Evolutionary conservation across 2,888 invertebrate species (phyloP).

Genomic region (Caenorhabditis sp.): DNA sequence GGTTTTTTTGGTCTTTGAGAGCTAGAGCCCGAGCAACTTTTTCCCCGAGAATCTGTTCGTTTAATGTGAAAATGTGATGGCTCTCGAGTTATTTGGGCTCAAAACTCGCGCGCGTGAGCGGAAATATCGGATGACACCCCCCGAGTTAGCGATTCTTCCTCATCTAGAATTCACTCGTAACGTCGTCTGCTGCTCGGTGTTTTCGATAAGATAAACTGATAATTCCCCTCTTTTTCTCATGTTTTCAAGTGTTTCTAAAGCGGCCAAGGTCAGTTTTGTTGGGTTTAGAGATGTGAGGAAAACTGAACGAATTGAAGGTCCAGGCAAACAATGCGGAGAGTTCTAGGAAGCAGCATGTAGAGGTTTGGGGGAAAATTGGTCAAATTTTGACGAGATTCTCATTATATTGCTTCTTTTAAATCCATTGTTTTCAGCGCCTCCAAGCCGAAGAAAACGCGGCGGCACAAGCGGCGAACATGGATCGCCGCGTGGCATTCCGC

Average conservation of each 20-base stretch:
- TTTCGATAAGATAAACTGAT: slow-evolving; percentile 1
- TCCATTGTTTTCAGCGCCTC: slow-evolving; percentile 35
- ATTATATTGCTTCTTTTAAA: not conserved
- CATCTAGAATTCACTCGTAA: slow-evolving; percentile 31
- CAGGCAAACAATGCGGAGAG: not conserved
- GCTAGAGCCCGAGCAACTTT: no score
- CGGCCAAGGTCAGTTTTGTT: slow-evolving; percentile 5
- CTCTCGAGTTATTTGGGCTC: slow-evolving; percentile 1
- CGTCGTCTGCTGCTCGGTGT: not conserved
- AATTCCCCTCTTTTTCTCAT: slow-evolving; percentile 4
- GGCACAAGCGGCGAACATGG: slow-evolving; percentile 37
- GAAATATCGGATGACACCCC: slow-evolving; percentile 45
- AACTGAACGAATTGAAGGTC: no score
- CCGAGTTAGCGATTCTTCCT: slow-evolving; percentile 27
- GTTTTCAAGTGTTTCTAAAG: slow-evolving; percentile 43
- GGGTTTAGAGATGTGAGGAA: no score
- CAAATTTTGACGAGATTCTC: no score
- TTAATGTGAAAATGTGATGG: slow-evolving; percentile 27
- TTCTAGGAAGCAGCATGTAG: no score
- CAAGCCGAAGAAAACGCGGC: slow-evolving; percentile 59
- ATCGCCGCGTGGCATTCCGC: slow-evolving; percentile 49
- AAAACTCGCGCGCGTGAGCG: slow-evolving; percentile 7
- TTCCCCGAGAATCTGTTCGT: no score
- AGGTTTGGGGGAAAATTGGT: no score
- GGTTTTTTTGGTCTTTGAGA: no score